These are phyloP conservation scores for Habropoda laboriosa DNA, from an alignment of 1,140 invertebrate species.

Conservation along the genomic window DNA sequence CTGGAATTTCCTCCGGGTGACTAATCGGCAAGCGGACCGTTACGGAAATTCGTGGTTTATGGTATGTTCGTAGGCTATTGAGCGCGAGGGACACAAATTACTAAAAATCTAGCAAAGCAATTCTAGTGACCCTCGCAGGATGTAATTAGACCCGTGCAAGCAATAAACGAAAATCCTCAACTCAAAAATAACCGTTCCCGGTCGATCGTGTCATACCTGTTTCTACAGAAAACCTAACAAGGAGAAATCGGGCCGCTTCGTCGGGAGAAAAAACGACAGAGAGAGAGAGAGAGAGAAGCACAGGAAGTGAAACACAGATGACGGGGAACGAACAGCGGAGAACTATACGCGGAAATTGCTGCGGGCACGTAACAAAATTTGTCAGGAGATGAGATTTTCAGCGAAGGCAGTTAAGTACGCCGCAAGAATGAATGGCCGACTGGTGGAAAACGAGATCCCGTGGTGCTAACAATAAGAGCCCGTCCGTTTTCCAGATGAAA, in stretches of 20 bases:
- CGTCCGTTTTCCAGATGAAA: slow-evolving; percentile 46
- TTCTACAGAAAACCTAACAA: background rate
- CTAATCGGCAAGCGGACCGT: too few relatives aligned
- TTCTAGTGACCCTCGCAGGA: too few relatives aligned
- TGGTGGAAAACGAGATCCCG: slow-evolving; percentile 55
- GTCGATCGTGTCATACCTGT: too few relatives aligned
- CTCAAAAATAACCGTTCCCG: too few relatives aligned
- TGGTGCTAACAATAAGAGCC: slow-evolving; percentile 56
- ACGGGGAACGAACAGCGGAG: background rate
- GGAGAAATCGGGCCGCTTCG: background rate
- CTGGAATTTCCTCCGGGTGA: too few relatives aligned
- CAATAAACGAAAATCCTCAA: too few relatives aligned
- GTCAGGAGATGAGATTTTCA: slow-evolving; percentile 66
- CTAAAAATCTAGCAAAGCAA: too few relatives aligned
- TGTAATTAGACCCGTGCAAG: too few relatives aligned
- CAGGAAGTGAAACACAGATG: slow-evolving; percentile 5
- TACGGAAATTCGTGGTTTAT: too few relatives aligned
- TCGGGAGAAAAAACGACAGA: background rate
- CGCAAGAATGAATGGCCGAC: slow-evolving; percentile 55
- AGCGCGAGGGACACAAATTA: too few relatives aligned
- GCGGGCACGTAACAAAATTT: slow-evolving; percentile 64
- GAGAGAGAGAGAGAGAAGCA: background rate
- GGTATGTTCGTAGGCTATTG: too few relatives aligned
- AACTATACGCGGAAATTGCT: slow-evolving; percentile 57
- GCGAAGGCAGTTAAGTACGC: slow-evolving; percentile 54